Base-by-base conservation (phyloP, 2,797 vertebrate genomes). In the Gallinago solitaria region DNA sequence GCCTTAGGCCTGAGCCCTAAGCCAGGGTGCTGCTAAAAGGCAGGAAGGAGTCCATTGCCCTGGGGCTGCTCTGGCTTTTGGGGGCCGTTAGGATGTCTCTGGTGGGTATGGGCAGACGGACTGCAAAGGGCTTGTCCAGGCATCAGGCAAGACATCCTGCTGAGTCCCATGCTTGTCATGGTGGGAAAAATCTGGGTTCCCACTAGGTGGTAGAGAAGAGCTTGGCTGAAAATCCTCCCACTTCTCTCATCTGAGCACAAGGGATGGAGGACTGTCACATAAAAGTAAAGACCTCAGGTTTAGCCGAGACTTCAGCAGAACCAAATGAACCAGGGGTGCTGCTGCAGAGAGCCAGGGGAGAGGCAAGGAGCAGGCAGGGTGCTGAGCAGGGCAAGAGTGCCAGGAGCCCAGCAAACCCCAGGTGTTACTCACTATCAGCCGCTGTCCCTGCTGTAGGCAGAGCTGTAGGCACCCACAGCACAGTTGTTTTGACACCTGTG, bases 161-260 rank as follows among this genome's bases (percentile, higher is more conserved):
- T 80, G 64, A 60, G 48, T 12, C 32, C n/a, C 3, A 6, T 0
- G 9, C 45, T 83, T 3, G 0, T 16, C 17, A 0, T 4, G 20
- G 16, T 2, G 11, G 68, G 87, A 95, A 89, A 89, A 75, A 45
- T 17, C 67, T 20, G 3, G 4, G 73, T 92, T 90, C 64, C 93
- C 97, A 60, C 95, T 93, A 96, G 97, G 90, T 97, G 96, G 96
- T 95, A 83, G 94, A 85, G 93, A 71, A 60, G 96, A 96, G 95
- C 95, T 95, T 91, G 79, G 28, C 50, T 93, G 68, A 63, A 89
- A 79, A 64, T 20, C 12, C 14, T 60, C 30, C 16, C 0, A 10
- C 48, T 80, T 95, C 48, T 75, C 61, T 12, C 39, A 84, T 32
- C 53, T 57, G 50, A 92, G 56, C 23, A 5, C 16, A 27, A 30